Evolutionary conservation across 1,140 invertebrate genomes (phyloP), one percentile per base, ranked within the genome.

Genomic region (Macrosteles quadrilineatus): DNA sequence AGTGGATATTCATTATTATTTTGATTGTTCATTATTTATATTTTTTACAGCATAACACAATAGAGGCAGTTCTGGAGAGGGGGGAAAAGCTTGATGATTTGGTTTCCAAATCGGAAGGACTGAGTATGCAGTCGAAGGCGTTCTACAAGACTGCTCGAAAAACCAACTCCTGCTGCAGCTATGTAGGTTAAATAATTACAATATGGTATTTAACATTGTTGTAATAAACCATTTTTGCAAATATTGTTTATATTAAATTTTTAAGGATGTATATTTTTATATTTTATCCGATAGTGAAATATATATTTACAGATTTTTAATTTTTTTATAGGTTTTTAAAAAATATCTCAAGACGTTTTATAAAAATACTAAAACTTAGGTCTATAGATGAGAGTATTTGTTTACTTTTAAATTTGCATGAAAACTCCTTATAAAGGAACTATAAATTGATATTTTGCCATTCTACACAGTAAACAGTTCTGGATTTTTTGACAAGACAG

Each of bases 1-100:
- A n/a, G n/a, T n/a, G n/a, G n/a, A n/a, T n/a, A n/a, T n/a, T n/a
- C n/a, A n/a, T n/a, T n/a, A n/a, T n/a, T n/a, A n/a, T n/a, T n/a
- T n/a, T n/a, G n/a, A n/a, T n/a, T n/a, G n/a, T n/a, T n/a, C n/a
- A n/a, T n/a, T n/a, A n/a, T n/a, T n/a, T n/a, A n/a, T n/a, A n/a
- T 70, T 62, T 72, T 73, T 84, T 84, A 70, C 78, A 93, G 87
- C 97, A 99, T 82, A 93, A 92, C 76, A 99, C 97, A 31, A 95
- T 99, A 77, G 93, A 97, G 80, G 92, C 95, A 67, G 94, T 99
- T 29, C 83, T 99, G 71, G 88, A 98, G 79, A 86, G 98, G 78
- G 98, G 98, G 29, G 98, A 99, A 81, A 99, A 99, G 80, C 80
- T 99, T 19, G 98, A 99, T 83, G 97, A 99, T 81, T 85, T 99